Evolutionary conservation across 2,113 vertebrate genomes (phyloP).

Genomic region (Catharus fuscescens): DNA sequence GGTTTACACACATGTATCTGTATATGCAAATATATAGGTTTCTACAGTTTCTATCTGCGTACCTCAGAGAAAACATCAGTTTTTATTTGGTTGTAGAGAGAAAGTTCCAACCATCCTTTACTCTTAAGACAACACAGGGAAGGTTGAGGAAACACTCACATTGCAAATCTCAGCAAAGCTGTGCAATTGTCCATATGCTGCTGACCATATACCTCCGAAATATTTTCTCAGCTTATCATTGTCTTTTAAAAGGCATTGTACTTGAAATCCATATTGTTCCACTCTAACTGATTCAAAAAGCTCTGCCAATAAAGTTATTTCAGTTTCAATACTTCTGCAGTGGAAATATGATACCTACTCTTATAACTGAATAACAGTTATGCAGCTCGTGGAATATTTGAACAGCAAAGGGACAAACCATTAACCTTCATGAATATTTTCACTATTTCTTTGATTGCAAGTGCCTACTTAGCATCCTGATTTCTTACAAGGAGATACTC

Average conservation of each 20-base stretch:
- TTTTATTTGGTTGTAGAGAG: background rate
- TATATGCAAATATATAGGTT: background rate
- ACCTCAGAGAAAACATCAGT: background rate
- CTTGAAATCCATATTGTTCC: background rate
- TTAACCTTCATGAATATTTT: background rate
- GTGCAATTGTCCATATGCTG: background rate
- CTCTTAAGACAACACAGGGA: fast-evolving
- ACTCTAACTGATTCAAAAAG: background rate
- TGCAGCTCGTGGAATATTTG: background rate
- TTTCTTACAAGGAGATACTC: background rate
- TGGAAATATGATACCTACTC: background rate
- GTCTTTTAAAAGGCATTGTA: background rate
- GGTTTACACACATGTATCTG: background rate
- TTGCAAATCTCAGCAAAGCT: background rate
- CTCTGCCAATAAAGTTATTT: background rate
- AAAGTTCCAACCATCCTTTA: background rate
- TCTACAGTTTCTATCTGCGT: background rate
- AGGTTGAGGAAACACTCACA: background rate
- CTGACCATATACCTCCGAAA: background rate
- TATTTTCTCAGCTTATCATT: background rate
- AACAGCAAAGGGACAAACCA: background rate
- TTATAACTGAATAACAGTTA: background rate
- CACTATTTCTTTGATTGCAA: background rate
- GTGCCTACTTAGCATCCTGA: background rate
- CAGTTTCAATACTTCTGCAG: background rate